These are phyloP conservation scores for Mycalesis mineus DNA, from an alignment of 2,888 invertebrate genomes.

Conservation along the genomic window DNA sequence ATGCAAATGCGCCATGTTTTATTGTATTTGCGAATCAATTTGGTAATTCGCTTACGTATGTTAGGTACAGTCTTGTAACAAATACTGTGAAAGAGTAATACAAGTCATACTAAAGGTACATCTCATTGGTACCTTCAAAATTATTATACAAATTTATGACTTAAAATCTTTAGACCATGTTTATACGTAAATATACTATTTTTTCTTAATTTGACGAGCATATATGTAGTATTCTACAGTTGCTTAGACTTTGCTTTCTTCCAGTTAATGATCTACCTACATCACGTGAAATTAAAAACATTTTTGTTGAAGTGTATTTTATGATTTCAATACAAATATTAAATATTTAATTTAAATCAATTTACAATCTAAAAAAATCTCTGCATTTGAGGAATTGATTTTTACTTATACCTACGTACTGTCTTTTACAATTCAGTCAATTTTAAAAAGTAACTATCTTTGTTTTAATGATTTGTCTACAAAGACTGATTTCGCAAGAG, in stretches of 20 bases:
- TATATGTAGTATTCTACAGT: slow-evolving; percentile 8
- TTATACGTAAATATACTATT: slow-evolving; percentile 5
- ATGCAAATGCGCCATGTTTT: slow-evolving; percentile 24
- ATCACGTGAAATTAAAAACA: not conserved
- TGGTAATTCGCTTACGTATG: slow-evolving; percentile 16
- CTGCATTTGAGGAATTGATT: slow-evolving; percentile 14
- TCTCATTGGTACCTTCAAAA: not conserved
- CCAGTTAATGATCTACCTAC: not conserved
- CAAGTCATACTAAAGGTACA: not conserved
- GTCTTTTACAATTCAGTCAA: slow-evolving; percentile 8
- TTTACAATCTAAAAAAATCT: not conserved
- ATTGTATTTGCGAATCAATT: slow-evolving; percentile 16
- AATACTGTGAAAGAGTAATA: not conserved
- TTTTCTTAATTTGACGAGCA: not conserved
- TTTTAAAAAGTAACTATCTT: slow-evolving; percentile 3
- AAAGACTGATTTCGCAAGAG: slow-evolving; percentile 34
- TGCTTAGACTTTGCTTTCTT: not conserved
- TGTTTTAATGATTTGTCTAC: slow-evolving; percentile 20
- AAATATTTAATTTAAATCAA: too few species aligned
- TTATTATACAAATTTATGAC: not conserved
- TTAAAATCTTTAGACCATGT: slow-evolving; percentile 1
- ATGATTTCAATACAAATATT: too few species aligned
- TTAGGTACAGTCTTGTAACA: not conserved
- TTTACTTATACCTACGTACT: slow-evolving; percentile 7
- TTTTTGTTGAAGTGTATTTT: too few species aligned